Base-by-base conservation (phyloP, 2,888 invertebrate species). In the Furcula furcula region DNA sequence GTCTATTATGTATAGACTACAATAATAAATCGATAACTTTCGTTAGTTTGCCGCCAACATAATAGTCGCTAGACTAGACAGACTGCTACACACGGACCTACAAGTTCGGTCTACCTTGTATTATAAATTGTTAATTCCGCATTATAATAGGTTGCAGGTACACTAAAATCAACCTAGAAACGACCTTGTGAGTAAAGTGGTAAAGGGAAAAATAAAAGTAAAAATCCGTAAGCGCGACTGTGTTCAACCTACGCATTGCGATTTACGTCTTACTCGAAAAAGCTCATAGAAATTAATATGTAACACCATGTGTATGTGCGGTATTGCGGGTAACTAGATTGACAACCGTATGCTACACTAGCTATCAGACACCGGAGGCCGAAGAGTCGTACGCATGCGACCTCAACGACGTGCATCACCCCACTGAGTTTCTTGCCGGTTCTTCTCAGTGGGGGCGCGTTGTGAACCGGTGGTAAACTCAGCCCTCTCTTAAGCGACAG, bases 11-110 rank as follows among this genome's bases (percentile, higher is more conserved):
- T 54, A 49, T 54, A 22, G 10, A 12, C 9, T 13, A 15, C 9
- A 27, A n/a, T 9, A 55, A 57, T 44, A 53, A 66, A 69, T 70
- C 68, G 56, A 69, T 69, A 62, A 55, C 49, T 58, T 66, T 65
- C 55, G 57, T 64, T 45, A 40, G 49, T 46, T 50, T 47, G 37
- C 40, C 31, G 33, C 30, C 16, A n/a, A n/a, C n/a, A n/a, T n/a
- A n/a, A n/a, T n/a, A n/a, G n/a, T n/a, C n/a, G n/a, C n/a, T n/a
- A 9, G 7, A 15, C 9, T 7, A 34, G 29, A 31, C 34, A 44
- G 23, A 37, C 29, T n/a, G n/a, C n/a, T n/a, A n/a, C n/a, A n/a
- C n/a, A n/a, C n/a, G n/a, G n/a, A n/a, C n/a, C n/a, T n/a, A n/a
- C n/a, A n/a, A n/a, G n/a, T n/a, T n/a, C n/a, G n/a, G n/a, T n/a